Base-by-base conservation (phyloP, 2,888 invertebrate genomes). In the Platerodrilus igneus region DNA sequence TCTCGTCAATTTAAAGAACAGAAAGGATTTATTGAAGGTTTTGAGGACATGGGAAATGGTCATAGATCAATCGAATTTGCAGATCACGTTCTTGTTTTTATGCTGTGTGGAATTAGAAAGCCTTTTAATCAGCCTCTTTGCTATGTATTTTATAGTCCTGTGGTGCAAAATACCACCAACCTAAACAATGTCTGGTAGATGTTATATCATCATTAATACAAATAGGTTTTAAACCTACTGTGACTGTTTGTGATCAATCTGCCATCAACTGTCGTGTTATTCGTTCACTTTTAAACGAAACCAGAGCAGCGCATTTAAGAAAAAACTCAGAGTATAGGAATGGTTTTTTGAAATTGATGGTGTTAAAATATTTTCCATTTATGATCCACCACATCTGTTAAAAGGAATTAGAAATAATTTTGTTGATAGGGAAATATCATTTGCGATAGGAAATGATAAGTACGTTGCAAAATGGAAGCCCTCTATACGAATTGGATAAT, bases 11-110 rank as follows among this genome's bases (percentile, higher is more conserved):
- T 19, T 20, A 30, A 30, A 19, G 11, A 18, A 16, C 11, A 16
- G 13, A 30, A 30, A 9, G 30, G 20, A 10, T 19, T 13, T 16
- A 20, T 30, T 20, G 30, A 30, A 19, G 30, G 30, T 15, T 30
- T 30, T 30, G 6, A 19, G n/a, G 51, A 55, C 36, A 43, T 40
- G 22, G 47, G 47, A 22, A 45, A 38, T 7, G 36, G 9, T 6
- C 16, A 48, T 19, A 25, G 48, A 13, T 26, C 11, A 11, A 10
- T 11, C n/a, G 16, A 15, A 10, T 46, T 54, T 43, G 53, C 55
- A 18, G 53, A 55, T 27, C 55, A 56, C 40, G 53, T 51, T 22
- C 19, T 49, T 14, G 41, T 51, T 10, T 57, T 55, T 33, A 46
- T 57, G 42, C n/a, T 54, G n/a, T 52, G 48, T 31, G 38, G 38